phyloP scores from a whole-genome alignment of 2,113 vertebrate species.

The Crotalus horridus region DNA sequence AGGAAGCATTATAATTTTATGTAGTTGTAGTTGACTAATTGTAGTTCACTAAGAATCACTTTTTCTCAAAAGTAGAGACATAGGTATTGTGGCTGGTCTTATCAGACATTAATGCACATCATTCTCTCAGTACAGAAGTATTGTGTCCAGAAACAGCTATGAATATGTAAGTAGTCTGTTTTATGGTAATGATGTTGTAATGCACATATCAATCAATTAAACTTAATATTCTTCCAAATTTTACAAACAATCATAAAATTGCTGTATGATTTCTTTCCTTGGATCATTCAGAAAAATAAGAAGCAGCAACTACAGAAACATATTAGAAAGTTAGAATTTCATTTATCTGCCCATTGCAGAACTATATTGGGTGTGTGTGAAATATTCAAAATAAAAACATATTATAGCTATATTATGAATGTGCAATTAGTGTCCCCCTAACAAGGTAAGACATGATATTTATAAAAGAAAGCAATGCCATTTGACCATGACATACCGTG shows the following conservation, averaged over 20 bases:
- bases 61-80: background rate
- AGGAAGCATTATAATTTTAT: background rate
- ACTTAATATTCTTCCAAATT: background rate
- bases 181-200: background rate
- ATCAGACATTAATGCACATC: background rate
- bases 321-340: background rate
- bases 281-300: background rate
- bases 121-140: background rate
- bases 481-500: background rate
- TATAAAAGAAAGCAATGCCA: background rate
- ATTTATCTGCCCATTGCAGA: background rate
- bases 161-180: background rate
- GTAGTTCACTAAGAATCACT: background rate
- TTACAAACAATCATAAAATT: background rate
- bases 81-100: background rate
- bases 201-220: background rate
- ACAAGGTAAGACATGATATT: background rate
- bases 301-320: background rate
- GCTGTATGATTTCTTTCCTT: background rate
- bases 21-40: background rate
- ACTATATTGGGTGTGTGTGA: background rate
- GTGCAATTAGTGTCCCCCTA: background rate
- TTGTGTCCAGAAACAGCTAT: background rate
- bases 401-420: background rate
- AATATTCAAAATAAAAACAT: background rate